A percentile compares a stretch with the other conserved stretches of the same genome.
Evolutionary conservation across 2,888 invertebrate species (phyloP).

Genomic region (Syritta pipiens): DNA sequence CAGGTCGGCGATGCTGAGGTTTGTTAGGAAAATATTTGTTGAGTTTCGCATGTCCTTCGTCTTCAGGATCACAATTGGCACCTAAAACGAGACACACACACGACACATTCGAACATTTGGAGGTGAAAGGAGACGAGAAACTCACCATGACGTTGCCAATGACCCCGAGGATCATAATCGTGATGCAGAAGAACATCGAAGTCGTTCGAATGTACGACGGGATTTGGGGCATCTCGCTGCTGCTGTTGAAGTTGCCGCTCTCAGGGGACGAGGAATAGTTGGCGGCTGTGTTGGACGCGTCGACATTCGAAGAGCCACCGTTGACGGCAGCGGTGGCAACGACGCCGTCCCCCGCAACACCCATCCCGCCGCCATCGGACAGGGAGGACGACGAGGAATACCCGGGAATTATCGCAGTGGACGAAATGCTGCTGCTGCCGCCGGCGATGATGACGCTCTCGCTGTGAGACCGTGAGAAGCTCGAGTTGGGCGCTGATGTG

Average conservation of each 20-base stretch:
- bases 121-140: too few relatives aligned
- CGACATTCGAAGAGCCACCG: constrained; percentile 68
- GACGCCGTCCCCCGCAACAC: constrained; percentile 73
- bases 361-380: constrained; percentile 62
- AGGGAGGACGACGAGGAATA: constrained; percentile 30
- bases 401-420: constrained; percentile 63
- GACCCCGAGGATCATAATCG: constrained; percentile 93
- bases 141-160: constrained; percentile 93
- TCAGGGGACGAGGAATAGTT: constrained; percentile 45
- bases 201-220: constrained; percentile 93
- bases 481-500: constrained; percentile 47
- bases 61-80: constrained; percentile 93
- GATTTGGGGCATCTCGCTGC: constrained; percentile 81
- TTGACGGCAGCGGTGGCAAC: constrained; percentile 71
- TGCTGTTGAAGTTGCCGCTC: constrained; percentile 50
- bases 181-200: constrained; percentile 92
- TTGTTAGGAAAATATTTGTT: constrained; percentile 96
- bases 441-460: constrained; percentile 41
- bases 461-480: constrained; percentile 30
- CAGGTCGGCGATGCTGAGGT: constrained; percentile 94
- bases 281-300: constrained; percentile 31
- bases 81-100: constrained; percentile 71
- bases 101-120: too few relatives aligned
- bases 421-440: constrained; percentile 51
- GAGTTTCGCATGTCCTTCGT: constrained; percentile 97